phyloP scores from a whole-genome alignment of 2,888 invertebrate species.

The Geophilus truncorum region DNA sequence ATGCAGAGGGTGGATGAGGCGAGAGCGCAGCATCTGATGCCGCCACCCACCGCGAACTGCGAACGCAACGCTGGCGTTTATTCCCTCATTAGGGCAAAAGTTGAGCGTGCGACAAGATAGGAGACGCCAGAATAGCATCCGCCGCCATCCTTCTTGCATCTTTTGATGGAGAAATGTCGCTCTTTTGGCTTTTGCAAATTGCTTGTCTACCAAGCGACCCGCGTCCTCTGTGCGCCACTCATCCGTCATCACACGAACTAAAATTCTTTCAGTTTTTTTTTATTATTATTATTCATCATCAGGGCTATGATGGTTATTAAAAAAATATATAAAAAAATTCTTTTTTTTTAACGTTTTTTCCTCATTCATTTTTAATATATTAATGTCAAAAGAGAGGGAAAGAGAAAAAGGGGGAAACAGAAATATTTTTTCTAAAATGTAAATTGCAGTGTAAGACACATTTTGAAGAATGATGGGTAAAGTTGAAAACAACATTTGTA shows the following conservation, averaged over 20 bases:
- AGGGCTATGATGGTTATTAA: not conserved
- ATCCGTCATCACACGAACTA: conserved; percentile 3
- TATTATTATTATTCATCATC: not conserved
- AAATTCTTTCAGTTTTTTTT: not conserved
- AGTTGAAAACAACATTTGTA: not conserved
- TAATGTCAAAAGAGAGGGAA: not conserved
- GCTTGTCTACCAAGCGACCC: conserved; percentile 18
- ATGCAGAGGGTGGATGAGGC: not conserved
- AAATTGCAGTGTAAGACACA: not conserved
- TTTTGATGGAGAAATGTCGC: conserved; percentile 3
- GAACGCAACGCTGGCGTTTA: conserved; percentile 27
- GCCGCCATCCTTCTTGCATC: conserved; percentile 11
- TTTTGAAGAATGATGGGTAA: not conserved
- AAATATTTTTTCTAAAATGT: not conserved
- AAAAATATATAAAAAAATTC: not conserved
- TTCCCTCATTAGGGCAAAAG: conserved; percentile 27
- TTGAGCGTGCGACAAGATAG: conserved; percentile 21
- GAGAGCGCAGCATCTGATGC: not conserved
- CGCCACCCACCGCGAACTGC: conserved; percentile 19
- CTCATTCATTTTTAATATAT: not conserved
- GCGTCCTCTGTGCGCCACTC: not conserved
- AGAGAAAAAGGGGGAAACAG: not conserved
- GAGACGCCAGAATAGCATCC: conserved; percentile 13
- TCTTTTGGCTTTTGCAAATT: conserved; percentile 12
- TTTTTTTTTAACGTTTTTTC: not conserved